Conservation (phyloP, 2,888 invertebrate genomes). For the Melieria omissa region DNA sequence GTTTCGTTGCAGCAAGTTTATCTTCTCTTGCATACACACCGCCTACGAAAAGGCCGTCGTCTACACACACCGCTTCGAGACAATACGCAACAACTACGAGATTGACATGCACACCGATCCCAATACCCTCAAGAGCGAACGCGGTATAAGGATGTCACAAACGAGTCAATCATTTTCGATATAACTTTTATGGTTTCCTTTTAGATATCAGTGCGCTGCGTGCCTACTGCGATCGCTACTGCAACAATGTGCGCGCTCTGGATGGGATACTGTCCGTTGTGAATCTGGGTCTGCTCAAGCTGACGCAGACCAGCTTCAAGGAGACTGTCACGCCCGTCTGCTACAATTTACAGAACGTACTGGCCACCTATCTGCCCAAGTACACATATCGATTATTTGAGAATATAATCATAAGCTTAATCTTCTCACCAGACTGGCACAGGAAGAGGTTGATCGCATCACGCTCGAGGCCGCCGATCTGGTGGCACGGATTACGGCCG, state of each 20-base stretch:
- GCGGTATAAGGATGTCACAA: slow-evolving; percentile 53
- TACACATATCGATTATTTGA: slow-evolving; percentile 60
- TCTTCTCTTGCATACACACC: slow-evolving; percentile 70
- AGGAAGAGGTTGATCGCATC: slow-evolving; percentile 69
- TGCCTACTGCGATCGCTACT: slow-evolving; percentile 75
- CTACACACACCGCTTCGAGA: slow-evolving; percentile 75
- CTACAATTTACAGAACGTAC: slow-evolving; percentile 73
- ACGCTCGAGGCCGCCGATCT: slow-evolving; percentile 68
- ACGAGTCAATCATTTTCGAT: neutral
- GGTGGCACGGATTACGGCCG: slow-evolving; percentile 72
- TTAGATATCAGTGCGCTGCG: slow-evolving; percentile 74
- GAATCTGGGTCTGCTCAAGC: slow-evolving; percentile 78
- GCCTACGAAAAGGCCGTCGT: slow-evolving; percentile 74
- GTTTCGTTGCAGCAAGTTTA: slow-evolving; percentile 62
- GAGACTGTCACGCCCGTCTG: slow-evolving; percentile 79
- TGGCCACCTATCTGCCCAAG: slow-evolving; percentile 75
- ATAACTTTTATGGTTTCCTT: no score
- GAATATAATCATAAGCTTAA: neutral
- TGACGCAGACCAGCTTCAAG: slow-evolving; percentile 79
- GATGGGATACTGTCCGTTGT: slow-evolving; percentile 75
- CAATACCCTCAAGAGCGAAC: slow-evolving; percentile 73
- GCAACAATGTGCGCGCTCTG: slow-evolving; percentile 76
- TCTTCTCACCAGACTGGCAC: slow-evolving; percentile 71
- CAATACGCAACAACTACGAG: slow-evolving; percentile 75
- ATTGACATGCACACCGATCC: slow-evolving; percentile 77